Base-by-base conservation (phyloP, 2,113 vertebrate genomes). In the Notarius lentiginosus region DNA sequence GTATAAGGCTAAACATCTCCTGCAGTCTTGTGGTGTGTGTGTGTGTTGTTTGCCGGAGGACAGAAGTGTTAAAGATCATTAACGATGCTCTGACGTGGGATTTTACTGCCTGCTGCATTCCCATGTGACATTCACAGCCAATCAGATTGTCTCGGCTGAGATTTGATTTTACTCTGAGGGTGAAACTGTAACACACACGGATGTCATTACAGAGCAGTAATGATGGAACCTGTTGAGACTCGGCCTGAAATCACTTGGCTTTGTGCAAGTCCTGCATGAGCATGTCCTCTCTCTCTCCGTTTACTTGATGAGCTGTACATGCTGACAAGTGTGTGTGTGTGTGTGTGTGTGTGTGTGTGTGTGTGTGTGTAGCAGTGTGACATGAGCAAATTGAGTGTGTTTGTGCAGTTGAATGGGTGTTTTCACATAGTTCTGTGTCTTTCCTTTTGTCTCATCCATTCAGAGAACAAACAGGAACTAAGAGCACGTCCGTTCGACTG, bases 391-490 rank as follows among this genome's bases (percentile, higher is more conserved):
- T 83, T 83, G 82, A 70, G 47, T 70, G 82, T 83, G 82, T 83
- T 83, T 83, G 82, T 83, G 82, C 49, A 83, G 63, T 83, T 83
- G 47, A 83, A 68, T 83, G 82, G 82, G 82, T 83, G 82, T 83
- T 83, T 83, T 83, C 82, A 9, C 82, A 83, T 83, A 83, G 82
- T 83, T 83, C 60, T 83, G 22, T 83, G 82, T 83, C 82, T 83
- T 83, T 66, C 10, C 82, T 55, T 83, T 83, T 83, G 82, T 83
- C 82, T 68, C 63, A 5, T 68, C 63, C 82, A 68, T 83, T 83
- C 82, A 83, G 63, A 83, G n/a, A 83, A 83, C 82, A 83, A 83
- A 83, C 63, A 83, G 63, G 79, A 83, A 83, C 82, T 55, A 83
- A 68, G 70, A 83, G 82, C 82, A 83, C 49, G 82, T 83, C 82